phyloP scores from a whole-genome alignment of 2,113 vertebrate genomes.

The Jacana jacana region DNA sequence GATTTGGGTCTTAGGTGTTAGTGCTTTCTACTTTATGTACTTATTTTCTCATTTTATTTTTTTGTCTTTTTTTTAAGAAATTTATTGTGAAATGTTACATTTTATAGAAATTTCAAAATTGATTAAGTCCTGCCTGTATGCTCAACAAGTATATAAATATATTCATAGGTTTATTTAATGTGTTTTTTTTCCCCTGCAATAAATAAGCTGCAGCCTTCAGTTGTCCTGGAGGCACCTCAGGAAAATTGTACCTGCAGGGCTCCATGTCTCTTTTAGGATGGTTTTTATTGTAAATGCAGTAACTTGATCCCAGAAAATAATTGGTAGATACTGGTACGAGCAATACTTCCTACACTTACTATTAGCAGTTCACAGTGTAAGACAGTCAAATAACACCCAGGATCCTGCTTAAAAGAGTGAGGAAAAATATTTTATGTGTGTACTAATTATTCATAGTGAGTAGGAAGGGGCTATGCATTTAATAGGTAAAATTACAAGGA shows the following conservation, averaged over 20 bases:
- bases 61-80: no score
- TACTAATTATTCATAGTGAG: neutral
- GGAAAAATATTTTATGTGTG: neutral
- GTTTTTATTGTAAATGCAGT: neutral
- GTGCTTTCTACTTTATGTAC: neutral
- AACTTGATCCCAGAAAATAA: neutral
- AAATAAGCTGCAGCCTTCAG: neutral
- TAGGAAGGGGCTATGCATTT: neutral
- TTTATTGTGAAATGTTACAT: neutral
- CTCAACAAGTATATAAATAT: neutral
- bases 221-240: neutral
- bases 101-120: neutral
- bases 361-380: neutral
- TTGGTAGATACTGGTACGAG: neutral
- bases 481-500: neutral
- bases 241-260: neutral
- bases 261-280: neutral
- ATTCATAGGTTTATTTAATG: no score
- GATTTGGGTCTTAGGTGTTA: neutral
- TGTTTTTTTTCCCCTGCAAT: neutral
- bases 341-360: neutral
- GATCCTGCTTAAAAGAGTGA: neutral
- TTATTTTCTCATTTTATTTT: neutral
- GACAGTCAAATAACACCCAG: neutral
- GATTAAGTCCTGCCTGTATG: neutral